phyloP scores from a whole-genome alignment of 92 coral and sea anemone species.

The Bergia puertoricense region DNA sequence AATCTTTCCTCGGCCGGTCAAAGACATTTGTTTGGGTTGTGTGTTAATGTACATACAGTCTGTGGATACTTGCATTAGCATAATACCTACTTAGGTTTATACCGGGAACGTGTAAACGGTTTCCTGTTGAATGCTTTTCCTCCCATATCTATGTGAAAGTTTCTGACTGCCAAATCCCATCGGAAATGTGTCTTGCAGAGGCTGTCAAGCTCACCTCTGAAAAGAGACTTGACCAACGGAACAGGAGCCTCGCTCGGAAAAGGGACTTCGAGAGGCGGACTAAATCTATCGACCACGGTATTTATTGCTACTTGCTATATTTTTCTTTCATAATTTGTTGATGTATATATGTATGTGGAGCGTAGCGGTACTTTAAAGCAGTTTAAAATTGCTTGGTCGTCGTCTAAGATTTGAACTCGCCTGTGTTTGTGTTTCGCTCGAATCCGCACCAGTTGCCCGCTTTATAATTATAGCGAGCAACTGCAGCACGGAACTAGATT shows the following conservation, averaged over 20 bases:
- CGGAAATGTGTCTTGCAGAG: neutral
- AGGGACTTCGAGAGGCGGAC: slow-evolving; percentile 1
- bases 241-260: neutral
- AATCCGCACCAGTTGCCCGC: neutral
- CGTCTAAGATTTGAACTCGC: neutral
- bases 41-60: slow-evolving; percentile 37
- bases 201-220: neutral
- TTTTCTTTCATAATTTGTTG: slow-evolving; percentile 9
- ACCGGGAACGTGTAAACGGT: slow-evolving; percentile 24
- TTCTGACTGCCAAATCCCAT: slow-evolving; percentile 13
- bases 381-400: neutral
- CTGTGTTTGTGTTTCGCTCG: neutral
- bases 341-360: slow-evolving; percentile 30
- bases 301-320: slow-evolving; percentile 12
- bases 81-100: slow-evolving; percentile 29
- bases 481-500: neutral
- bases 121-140: slow-evolving; percentile 21
- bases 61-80: slow-evolving; percentile 42
- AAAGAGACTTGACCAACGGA: neutral
- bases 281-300: slow-evolving; percentile 36
- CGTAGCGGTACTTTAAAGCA: neutral
- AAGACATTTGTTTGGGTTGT: slow-evolving; percentile 37
- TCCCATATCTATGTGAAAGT: neutral
- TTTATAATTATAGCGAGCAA: neutral
- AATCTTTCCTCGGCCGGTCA: slow-evolving; percentile 34